Base-by-base conservation (phyloP, 1,140 invertebrate genomes). In the Pseudomyrmex gracilis region DNA sequence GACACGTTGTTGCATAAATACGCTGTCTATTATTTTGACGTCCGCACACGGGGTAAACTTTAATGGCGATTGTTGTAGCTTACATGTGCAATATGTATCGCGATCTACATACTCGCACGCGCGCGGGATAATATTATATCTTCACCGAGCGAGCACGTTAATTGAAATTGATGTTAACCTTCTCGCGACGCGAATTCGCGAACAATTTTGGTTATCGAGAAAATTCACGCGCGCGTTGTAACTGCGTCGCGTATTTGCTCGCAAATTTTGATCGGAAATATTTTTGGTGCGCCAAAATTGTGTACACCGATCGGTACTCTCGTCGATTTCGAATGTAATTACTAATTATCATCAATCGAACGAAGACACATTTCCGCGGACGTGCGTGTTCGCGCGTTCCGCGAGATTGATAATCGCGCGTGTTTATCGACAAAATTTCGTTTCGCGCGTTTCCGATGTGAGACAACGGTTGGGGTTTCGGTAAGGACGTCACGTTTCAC, bases 401-500 rank as follows among this genome's bases (percentile, higher is more conserved):
- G 34, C 51, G 57, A 58, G 58, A 57, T 66, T 8, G 57, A 47
- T 49, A 57, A 34, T 34, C 57, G 67, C 53, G 61, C 45, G 43
- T 82, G 84, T 66, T 83, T 68, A 73, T 71, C 77, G 34, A 45
- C 51, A 49, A 53, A 34, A 80, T 87, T 85, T 82, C 58, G 58
- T 68, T 34, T 55, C 17, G 53, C 70, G 47, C 61, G 45, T 60
- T 63, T 55, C 49, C 73, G 63, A 58, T 55, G 58, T 87, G 73
- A 61, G 85, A 74, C 73, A 80, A 87, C 82, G 71, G 85, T 64
- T 45, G 64, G 20, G 2, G 58, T 77, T 87, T 85, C 73, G 87
- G 5, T 73, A 88, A 77, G 83, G 83, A 74, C 60, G 74, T 88
- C 87, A 88, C 87, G 87, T 87, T 77, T 83, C 71, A 34, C 34